Evolutionary conservation across 1,140 invertebrate species (phyloP).

Genomic region (Holotrichia oblita): DNA sequence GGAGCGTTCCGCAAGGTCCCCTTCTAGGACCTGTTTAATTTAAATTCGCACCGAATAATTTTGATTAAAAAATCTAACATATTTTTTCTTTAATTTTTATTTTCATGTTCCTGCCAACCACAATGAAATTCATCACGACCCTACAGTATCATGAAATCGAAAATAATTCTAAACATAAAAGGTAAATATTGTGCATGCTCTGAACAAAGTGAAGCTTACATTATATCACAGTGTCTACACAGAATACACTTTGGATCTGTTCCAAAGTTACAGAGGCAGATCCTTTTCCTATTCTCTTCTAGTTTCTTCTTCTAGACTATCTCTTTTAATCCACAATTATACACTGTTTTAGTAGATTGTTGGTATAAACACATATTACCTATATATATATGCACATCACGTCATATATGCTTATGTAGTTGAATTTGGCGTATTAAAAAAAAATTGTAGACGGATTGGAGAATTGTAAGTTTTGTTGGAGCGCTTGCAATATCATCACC

Average conservation of each 20-base stretch:
- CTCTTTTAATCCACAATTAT: constrained; percentile 9
- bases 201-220: background rate
- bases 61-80: background rate
- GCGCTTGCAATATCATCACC: background rate
- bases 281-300: background rate
- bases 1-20: background rate
- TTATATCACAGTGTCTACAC: background rate
- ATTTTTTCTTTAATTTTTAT: background rate
- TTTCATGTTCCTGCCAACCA: background rate
- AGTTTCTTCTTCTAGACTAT: background rate
- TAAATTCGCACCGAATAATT: too few species aligned
- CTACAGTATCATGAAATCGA: background rate
- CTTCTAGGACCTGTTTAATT: background rate
- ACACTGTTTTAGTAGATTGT: constrained; percentile 18
- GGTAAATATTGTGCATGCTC: constrained; percentile 15
- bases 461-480: constrained; percentile 13
- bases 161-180: background rate
- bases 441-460: background rate
- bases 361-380: background rate
- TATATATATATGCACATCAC: background rate
- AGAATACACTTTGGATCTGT: constrained; percentile 13
- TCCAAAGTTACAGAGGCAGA: background rate
- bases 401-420: constrained; percentile 5
- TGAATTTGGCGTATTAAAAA: constrained; percentile 5
- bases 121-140: background rate